Conservation (phyloP, 1,140 invertebrate genomes). For the Drosophila fuyamai region DNA sequence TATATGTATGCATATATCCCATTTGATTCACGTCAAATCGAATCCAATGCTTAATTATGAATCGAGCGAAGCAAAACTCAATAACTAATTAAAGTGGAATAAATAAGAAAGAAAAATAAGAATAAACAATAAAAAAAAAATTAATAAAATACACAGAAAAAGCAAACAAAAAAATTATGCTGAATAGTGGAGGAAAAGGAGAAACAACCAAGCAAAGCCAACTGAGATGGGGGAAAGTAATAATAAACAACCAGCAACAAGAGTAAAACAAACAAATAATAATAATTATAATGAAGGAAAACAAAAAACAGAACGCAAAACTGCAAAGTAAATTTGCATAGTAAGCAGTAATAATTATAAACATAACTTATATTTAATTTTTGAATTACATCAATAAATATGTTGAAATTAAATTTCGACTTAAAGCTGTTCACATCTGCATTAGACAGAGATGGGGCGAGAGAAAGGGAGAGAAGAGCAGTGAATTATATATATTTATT, state of each 20-base stretch:
- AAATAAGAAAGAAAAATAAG: constrained; percentile 28
- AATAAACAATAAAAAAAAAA: constrained; percentile 46
- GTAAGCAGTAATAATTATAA: constrained; percentile 80
- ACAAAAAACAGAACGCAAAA: constrained; percentile 60
- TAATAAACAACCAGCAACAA: constrained; percentile 45
- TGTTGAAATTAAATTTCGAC: constrained; percentile 73
- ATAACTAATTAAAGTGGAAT: constrained; percentile 51
- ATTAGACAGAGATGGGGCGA: constrained; percentile 36
- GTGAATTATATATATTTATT: background rate
- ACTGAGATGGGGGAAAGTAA: constrained; percentile 30
- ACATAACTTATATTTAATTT: constrained; percentile 82
- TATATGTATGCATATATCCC: constrained; percentile 51
- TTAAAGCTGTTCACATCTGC: constrained; percentile 22
- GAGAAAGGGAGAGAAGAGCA: constrained; percentile 12
- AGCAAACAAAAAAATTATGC: constrained; percentile 30
- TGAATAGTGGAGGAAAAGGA: constrained; percentile 18
- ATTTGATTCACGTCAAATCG: constrained; percentile 55
- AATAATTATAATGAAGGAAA: constrained; percentile 36
- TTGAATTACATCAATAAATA: constrained; percentile 83
- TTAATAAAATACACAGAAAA: constrained; percentile 39
- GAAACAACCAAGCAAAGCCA: constrained; percentile 25
- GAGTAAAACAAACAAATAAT: constrained; percentile 34
- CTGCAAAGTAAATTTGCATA: constrained; percentile 80
- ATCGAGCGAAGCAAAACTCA: constrained; percentile 43
- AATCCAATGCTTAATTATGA: constrained; percentile 47